Percentiles rank a stretch among this genome's conserved stretches.
Conservation (phyloP, 2,888 invertebrate genomes). For the Drosophila flavopinicola region DNA sequence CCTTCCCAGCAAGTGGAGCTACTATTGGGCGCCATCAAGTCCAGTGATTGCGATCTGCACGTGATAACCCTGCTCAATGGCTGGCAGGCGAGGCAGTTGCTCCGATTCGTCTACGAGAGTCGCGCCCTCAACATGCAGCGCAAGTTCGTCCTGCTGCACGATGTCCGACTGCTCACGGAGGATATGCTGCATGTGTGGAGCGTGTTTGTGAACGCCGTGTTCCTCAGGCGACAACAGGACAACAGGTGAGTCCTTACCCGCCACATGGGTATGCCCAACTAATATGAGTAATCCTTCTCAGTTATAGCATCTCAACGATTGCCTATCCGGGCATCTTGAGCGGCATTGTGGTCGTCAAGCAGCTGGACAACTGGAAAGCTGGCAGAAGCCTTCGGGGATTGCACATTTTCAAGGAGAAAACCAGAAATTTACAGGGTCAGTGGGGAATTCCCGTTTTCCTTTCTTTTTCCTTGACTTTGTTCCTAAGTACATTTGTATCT, state of each 20-base stretch:
- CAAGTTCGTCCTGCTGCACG: constrained; percentile 89
- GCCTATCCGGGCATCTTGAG: constrained; percentile 89
- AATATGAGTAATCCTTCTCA: constrained; percentile 66
- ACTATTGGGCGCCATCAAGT: constrained; percentile 86
- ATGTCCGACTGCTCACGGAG: constrained; percentile 88
- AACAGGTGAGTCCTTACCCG: constrained; percentile 42
- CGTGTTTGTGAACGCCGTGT: constrained; percentile 90
- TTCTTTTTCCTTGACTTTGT: too few relatives aligned
- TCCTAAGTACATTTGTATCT: too few relatives aligned
- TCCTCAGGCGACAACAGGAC: constrained; percentile 85
- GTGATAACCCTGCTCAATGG: constrained; percentile 90
- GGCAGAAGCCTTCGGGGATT: constrained; percentile 85
- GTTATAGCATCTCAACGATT: constrained; percentile 90
- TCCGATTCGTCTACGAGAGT: constrained; percentile 90
- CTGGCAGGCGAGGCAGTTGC: constrained; percentile 87
- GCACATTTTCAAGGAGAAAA: constrained; percentile 82
- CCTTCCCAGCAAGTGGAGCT: constrained; percentile 87
- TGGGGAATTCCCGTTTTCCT: neutral
- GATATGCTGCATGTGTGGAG: constrained; percentile 91
- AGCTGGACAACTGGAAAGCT: constrained; percentile 89
- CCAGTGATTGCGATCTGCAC: constrained; percentile 89
- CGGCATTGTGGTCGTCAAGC: constrained; percentile 86
- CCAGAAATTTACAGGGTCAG: constrained; percentile 80
- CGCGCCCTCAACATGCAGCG: constrained; percentile 89
- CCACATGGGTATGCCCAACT: neutral